Base-by-base conservation (phyloP, 2,113 vertebrate genomes). In the Acrocephalus kingi region DNA sequence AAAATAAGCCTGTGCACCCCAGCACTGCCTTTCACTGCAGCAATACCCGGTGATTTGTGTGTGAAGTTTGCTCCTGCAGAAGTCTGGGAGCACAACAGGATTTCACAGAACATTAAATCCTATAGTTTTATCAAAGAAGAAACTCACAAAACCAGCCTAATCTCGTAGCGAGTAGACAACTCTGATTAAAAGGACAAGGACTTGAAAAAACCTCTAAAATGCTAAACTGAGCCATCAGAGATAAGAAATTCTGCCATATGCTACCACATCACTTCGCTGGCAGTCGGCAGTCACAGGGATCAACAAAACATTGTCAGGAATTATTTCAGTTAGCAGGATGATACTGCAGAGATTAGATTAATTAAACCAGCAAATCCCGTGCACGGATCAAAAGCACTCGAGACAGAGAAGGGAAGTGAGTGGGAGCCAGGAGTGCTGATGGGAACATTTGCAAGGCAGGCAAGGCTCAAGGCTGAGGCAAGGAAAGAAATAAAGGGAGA, bases 331-430 rank as follows among this genome's bases (percentile, higher is more conserved):
- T 89, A 94, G 81, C 69, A 66, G 78, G 91, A 93, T 79, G 93
- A 62, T 56, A 59, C 80, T 74, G 88, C 81, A 24, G 86, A 97
- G 96, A 96, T 98, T 89, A 96, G 90, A 97, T 97, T 97, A 96
- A 98, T 98, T 98, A 98, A 97, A 96, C 25, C 13, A 25, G 96
- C 83, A 96, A 97, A 95, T 90, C 90, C 94, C 68, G 63, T 74
- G 69, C 78, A 77, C 0, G 2, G 75, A 94, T 86, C 64, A 90
- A 69, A 97, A 92, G 86, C 54, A 89, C 61, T 75, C 88, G 84
- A 33, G 28, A n/a, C 18, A 6, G 85, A 64, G 74, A 61, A 85
- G 81, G 48, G 7, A 82, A 46, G 92, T 9, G 68, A 91, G 88
- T 6, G 68, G 27, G 37, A 82, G 83, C 41, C 1, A 17, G n/a